Evolutionary conservation across 2,888 invertebrate species (phyloP).

Genomic region (Lapara coniferarum): DNA sequence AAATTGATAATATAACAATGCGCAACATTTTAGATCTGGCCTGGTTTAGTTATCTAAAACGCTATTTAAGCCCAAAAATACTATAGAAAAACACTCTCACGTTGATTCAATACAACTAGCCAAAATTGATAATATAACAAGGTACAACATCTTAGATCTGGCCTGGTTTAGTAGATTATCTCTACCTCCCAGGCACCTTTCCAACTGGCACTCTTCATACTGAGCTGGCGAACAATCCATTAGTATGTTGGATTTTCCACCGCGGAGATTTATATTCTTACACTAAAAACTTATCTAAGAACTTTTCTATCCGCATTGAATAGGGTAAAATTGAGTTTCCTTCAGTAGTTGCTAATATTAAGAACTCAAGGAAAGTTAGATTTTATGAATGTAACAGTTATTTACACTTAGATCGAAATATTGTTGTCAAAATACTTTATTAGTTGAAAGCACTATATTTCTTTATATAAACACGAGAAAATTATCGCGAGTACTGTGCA

Average conservation of each 20-base stretch:
- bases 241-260: constrained; percentile 65
- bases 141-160: constrained; percentile 52
- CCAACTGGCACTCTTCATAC: constrained; percentile 69
- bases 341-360: background rate
- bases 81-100: too few species aligned
- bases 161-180: constrained; percentile 67
- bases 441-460: too few species aligned
- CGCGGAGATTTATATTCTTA: constrained; percentile 26
- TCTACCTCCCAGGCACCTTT: constrained; percentile 64
- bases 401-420: too few species aligned
- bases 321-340: background rate
- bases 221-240: constrained; percentile 70
- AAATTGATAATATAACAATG: constrained; percentile 52
- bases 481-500: too few species aligned
- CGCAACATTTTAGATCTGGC: constrained; percentile 53
- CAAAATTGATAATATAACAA: constrained; percentile 52
- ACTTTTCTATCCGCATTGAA: background rate
- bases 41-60: constrained; percentile 61
- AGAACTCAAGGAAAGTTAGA: background rate
- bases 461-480: too few species aligned
- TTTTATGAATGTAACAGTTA: too few species aligned
- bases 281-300: constrained; percentile 11
- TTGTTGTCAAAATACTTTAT: too few species aligned
- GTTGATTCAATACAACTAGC: background rate
- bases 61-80: too few species aligned